Evolutionary conservation across 2,113 vertebrate species (phyloP), one percentile per base, ranked within the genome.

Genomic region (Amia ocellicauda): DNA sequence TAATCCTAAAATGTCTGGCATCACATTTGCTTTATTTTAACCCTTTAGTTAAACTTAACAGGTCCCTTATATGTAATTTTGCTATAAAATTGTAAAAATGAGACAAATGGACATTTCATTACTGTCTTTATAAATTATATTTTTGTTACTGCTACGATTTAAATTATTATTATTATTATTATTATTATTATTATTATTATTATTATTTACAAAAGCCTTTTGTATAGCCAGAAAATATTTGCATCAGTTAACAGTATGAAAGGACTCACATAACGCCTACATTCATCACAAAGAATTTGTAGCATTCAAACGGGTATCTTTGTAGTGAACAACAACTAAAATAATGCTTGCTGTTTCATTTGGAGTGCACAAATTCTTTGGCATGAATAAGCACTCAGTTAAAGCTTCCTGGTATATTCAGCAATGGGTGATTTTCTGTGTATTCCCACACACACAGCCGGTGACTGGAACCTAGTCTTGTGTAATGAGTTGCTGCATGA

Each of bases 241-340:
- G 74, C 71, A 61, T 26, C 55, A 14, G 52, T 63, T 42, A 23
- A 67, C 60, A 54, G 77, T 58, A 81, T 72, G 66, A 78, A 70
- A 60, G 78, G 84, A 77, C 82, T 82, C 82, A 80, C 76, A 70
- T 70, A 42, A 66, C 70, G 41, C 86, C 86, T 70, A 86, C 87
- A 28, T 47, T 31, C 22, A 0, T 27, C 3, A 54, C 43, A 42
- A 64, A 75, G 83, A 85, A 88, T 88, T 79, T 42, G 67, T 45
- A 14, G 31, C 1, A 54, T 58, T 82, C 58, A 80, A 82, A 68
- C 42, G 64, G 65, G 29, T 29, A 66, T 73, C 78, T 86, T 81
- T 81, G 76, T 66, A 17, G 63, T 55, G 74, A 72, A 24, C 40
- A 67, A 66, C 41, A 42, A 74, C 63, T 66, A 47, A 16, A 47